Base-by-base conservation (phyloP, 2,113 vertebrate species). In the Poeciliopsis retropinna region DNA sequence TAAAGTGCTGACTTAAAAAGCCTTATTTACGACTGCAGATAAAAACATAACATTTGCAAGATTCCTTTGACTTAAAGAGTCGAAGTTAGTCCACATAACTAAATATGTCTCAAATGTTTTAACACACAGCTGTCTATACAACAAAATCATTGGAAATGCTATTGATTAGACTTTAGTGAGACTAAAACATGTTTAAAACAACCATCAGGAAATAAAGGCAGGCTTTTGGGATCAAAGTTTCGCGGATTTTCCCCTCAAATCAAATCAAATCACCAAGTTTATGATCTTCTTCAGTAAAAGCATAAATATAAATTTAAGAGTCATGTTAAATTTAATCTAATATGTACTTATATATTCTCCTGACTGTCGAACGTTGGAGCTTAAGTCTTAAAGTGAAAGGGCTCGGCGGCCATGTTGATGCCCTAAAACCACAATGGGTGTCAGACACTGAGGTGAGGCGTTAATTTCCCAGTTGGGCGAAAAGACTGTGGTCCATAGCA, bases 401-500 rank as follows among this genome's bases (percentile, higher is more conserved):
- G 70, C 84, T 88, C 78, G 82, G 80, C 19, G 81, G 63, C 41
- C 72, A 86, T 75, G 78, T 91, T 89, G 89, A 84, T 83, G 91
- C 87, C 89, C 81, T 93, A 94, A 93, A 92, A 90, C 91, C 91
- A 91, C 90, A 92, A 92, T 88, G 81, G 86, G 69, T 80, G 70
- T 86, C 70, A 91, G 89, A 91, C 73, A 69, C 90, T 70, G 79
- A 87, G 79, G 80, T 85, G 63, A 85, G 71, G 85, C 51, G 89
- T 85, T 92, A 93, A 90, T 94, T 86, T 91, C 70, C 85, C 79
- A 72, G 78, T 92, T 90, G 69, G 82, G 92, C 87, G 91, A 93
- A 89, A 85, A 84, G 87, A 82, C 77, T 79, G 75, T 90, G 81
- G 85, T 87, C 77, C 57, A 72, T 73, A 73, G 87, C 87, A 92